Percentiles rank a stretch among this genome's conserved stretches.
Conservation (phyloP, 2,113 vertebrate genomes). For the Rostratula benghalensis region DNA sequence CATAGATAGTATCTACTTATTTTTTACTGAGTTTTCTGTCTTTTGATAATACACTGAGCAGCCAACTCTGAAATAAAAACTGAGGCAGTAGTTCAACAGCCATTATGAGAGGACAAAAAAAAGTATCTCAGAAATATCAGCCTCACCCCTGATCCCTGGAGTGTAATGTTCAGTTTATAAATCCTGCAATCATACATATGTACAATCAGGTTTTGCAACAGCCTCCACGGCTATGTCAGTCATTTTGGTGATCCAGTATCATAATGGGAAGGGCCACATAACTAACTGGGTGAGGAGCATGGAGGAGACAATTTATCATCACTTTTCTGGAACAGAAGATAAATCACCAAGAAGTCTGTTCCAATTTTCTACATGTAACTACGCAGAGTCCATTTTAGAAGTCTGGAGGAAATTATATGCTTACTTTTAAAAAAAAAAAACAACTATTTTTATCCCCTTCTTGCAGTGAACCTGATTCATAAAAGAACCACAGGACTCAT, state of each 20-base stretch:
- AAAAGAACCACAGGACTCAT: background rate
- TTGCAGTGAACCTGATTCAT: background rate
- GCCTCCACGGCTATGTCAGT: background rate
- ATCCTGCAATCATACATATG: background rate
- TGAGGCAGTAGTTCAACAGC: background rate
- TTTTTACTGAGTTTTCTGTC: background rate
- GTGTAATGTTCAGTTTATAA: background rate
- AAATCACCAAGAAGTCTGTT: background rate
- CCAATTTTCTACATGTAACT: background rate
- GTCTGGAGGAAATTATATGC: background rate
- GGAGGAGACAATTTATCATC: background rate
- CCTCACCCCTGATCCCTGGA: background rate
- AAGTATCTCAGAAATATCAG: background rate
- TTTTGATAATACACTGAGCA: background rate
- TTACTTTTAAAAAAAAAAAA: background rate
- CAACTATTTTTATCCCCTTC: background rate
- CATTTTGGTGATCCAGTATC: background rate
- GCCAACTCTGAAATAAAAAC: background rate
- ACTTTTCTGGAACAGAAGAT: conserved; percentile 1
- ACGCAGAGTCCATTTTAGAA: background rate
- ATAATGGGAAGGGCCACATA: background rate
- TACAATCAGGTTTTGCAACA: background rate
- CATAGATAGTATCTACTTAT: background rate
- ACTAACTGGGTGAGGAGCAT: background rate
- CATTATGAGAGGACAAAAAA: background rate